phyloP scores from a whole-genome alignment of 2,888 invertebrate species.

The Drosophila macrospina region DNA sequence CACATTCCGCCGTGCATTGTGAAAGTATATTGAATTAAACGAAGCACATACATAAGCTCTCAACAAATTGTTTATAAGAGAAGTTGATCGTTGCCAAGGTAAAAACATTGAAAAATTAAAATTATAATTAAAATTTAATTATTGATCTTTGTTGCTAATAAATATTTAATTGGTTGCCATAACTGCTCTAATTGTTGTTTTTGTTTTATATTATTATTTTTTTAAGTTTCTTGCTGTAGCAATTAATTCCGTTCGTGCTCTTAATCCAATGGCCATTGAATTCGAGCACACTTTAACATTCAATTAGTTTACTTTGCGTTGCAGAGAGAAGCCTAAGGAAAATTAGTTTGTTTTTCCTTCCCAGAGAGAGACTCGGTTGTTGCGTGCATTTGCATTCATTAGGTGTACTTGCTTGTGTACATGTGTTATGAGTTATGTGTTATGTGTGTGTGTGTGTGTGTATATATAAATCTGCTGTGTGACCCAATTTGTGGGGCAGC shows the following conservation, averaged over 20 bases:
- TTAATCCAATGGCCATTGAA: constrained; percentile 18
- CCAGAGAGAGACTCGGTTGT: constrained; percentile 14
- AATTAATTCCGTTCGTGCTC: constrained; percentile 9
- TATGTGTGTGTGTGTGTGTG: not conserved
- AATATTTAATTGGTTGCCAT: constrained; percentile 1
- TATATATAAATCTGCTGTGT: constrained; percentile 35
- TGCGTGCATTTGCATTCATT: constrained; percentile 65
- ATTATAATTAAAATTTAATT: not conserved
- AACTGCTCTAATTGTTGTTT: constrained; percentile 4
- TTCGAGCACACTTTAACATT: constrained; percentile 53
- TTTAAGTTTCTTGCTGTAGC: constrained; percentile 6
- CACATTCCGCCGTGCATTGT: too few relatives aligned
- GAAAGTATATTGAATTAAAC: too few relatives aligned
- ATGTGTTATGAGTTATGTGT: not conserved
- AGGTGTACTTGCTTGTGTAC: constrained; percentile 18
- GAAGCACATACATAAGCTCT: too few relatives aligned
- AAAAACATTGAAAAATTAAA: not conserved
- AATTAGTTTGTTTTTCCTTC: constrained; percentile 37
- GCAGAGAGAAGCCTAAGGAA: constrained; percentile 34
- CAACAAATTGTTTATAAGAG: too few relatives aligned
- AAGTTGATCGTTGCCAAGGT: too few relatives aligned
- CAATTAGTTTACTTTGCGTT: constrained; percentile 56
- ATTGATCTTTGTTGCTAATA: not conserved
- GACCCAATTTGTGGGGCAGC: constrained; percentile 53
- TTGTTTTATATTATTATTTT: constrained; percentile 1